A percentile compares a stretch with the other conserved stretches of the same genome.
phyloP scores from a whole-genome alignment of 2,888 invertebrate genomes.

The Plagiodera versicolora region DNA sequence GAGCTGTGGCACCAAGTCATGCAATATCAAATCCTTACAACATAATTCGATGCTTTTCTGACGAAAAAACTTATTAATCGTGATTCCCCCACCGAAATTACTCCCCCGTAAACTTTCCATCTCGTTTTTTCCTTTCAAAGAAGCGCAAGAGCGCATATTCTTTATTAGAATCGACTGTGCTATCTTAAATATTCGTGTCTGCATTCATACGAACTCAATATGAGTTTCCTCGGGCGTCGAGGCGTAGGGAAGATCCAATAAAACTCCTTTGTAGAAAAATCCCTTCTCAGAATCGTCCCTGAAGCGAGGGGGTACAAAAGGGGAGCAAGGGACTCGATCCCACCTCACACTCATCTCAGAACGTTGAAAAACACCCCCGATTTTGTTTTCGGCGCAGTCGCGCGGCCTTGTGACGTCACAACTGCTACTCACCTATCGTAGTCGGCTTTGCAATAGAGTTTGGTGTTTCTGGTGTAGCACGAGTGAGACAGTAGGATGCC shows the following conservation, averaged over 20 bases:
- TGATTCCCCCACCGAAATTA: no score
- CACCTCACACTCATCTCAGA: no score
- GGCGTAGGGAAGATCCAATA: conserved; percentile 50
- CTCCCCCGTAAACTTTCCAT: not conserved
- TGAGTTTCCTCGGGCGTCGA: no score
- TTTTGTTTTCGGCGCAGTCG: no score
- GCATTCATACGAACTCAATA: conserved; percentile 39
- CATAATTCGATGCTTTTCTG: no score
- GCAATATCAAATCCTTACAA: no score
- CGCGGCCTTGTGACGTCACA: no score
- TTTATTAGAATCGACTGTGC: conserved; percentile 32
- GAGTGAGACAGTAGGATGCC: conserved; percentile 87
- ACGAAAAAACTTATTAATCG: not conserved
- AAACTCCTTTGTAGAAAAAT: conserved; percentile 29
- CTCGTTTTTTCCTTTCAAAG: not conserved
- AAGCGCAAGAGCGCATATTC: conserved; percentile 26
- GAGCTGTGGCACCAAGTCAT: no score
- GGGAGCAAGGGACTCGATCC: no score
- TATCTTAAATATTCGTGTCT: conserved; percentile 37
- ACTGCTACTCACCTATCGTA: conserved; percentile 80
- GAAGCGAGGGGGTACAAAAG: not conserved
- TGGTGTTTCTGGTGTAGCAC: conserved; percentile 92
- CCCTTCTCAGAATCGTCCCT: conserved; percentile 12
- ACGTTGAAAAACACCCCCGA: no score
- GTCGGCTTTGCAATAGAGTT: conserved; percentile 95